Percentiles rank a stretch among this genome's conserved stretches.
Conservation (phyloP, 2,113 vertebrate genomes). For the Oriolus oriolus region DNA sequence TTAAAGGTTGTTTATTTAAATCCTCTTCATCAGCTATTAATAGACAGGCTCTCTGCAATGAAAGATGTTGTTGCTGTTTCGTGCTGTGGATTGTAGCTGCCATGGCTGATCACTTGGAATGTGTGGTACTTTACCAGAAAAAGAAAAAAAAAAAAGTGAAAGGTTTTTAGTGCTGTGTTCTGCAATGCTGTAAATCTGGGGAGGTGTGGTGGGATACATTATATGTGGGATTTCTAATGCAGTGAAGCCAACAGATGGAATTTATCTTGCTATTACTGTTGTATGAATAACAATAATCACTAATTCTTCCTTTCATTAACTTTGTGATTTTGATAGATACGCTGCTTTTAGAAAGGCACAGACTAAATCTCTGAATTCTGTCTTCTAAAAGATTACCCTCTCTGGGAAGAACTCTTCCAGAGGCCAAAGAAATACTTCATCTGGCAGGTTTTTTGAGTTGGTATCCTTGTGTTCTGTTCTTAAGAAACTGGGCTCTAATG, state of each 20-base stretch:
- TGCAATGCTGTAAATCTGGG: background rate
- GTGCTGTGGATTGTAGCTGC: background rate
- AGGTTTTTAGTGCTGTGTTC: background rate
- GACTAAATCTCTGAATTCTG: background rate
- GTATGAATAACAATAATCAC: background rate
- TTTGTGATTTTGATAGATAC: background rate
- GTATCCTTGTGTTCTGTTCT: background rate
- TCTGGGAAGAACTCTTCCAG: background rate
- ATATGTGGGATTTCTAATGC: background rate
- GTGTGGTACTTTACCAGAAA: background rate
- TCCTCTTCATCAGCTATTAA: background rate
- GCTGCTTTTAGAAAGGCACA: background rate
- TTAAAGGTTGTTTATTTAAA: background rate
- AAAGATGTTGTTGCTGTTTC: background rate
- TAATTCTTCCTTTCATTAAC: background rate
- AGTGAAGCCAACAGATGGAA: background rate
- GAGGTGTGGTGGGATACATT: background rate
- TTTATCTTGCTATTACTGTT: background rate
- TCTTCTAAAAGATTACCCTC: background rate
- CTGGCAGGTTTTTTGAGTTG: background rate
- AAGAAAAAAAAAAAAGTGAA: background rate
- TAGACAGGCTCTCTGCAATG: background rate
- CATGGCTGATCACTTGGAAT: background rate
- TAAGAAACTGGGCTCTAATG: background rate
- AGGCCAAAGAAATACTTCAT: background rate